Evolutionary conservation across 2,888 invertebrate genomes (phyloP), one percentile per base, ranked within the genome.

Genomic region (Oegoconia quadripuncta): DNA sequence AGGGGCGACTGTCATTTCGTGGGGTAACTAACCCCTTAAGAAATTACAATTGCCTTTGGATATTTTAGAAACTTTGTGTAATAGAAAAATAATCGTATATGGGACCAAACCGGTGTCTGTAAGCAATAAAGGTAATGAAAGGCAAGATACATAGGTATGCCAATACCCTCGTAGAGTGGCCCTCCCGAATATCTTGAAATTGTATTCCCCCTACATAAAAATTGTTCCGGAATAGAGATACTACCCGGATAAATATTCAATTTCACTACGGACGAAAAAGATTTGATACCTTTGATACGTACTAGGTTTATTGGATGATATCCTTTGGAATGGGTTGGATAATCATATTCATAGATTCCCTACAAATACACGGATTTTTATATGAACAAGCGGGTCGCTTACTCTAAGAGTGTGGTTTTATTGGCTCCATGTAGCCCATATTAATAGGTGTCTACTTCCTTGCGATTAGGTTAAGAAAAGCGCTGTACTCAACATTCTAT

Each of bases 241-340:
- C 79, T 84, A 80, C 76, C 81, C 82, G 81, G 86, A 87, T 87
- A 87, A 86, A 86, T 87, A 86, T 86, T 86, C 86, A 86, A 87
- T 87, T 87, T 86, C 83, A 80, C 76, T 83, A 77, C 79, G 83
- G 84, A 83, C 84, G 84, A 82, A 79, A 80, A 80, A 86, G 86
- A 87, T 87, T 87, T 86, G 82, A 86, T 86, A 86, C 86, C 82
- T 82, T 75, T 74, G 76, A 74, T 83, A 81, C 76, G 70, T 76
- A 77, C 74, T 72, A 74, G 74, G 76, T 81, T 86, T 86, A 86
- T 86, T 82, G 83, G 82, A 82, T 82, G 80, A 82, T 81, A 71
- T 81, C 78, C 76, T 79, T 83, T 77, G 77, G 83, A 86, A 83
- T 78, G 74, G 77, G 72, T 71, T 78, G 79, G 83, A 84, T 84